Base-by-base conservation (phyloP, 2,888 invertebrate species). In the Meganola albula region DNA sequence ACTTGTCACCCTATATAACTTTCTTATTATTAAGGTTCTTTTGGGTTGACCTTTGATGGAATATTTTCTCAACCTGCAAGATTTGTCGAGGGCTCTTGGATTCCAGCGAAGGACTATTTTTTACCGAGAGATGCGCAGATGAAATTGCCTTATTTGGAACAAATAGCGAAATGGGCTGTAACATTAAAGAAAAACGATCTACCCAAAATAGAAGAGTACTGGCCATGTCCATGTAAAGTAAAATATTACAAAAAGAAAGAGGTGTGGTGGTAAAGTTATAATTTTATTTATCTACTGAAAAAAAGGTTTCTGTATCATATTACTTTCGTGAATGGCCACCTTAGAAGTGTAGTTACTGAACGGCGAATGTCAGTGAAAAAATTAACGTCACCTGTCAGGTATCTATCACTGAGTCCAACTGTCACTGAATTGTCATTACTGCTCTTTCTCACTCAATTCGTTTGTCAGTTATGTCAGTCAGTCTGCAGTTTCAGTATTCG, bases 1-100 rank as follows among this genome's bases (percentile, higher is more conserved):
- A n/a, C n/a, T n/a, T n/a, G n/a, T n/a, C n/a, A n/a, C n/a, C 16
- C 4, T 29, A 5, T 26, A 37, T 29, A 36, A 20, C 43, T 46
- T 16, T 4, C 27, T 46, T 38, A 27, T 46, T 34, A 44, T 54
- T 12, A 40, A 88, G 89, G 89, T 20, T 64, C 86, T 7, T 89
- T 88, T 64, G 88, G 86, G 28, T 75, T 90, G 41, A 71, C 77
- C 2, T 72, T 83, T 37, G 70, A 85, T 24, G 75, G 90, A 5
- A 64, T 76, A 25, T 89, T 90, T 69, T 90, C 90, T 1, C 90
- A 90, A 61, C 89, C 90, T 4, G 82, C 74, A 61, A 72, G 66
- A 29, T 65, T 83, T 20, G 51, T 72, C 23, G 53, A 78, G 31
- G 76, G 73, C 11, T 47, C 53, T 43, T 89, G 89, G 89, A 49